Evolutionary conservation across 2,888 invertebrate genomes (phyloP), one percentile per base, ranked within the genome.

Genomic region (Patella depressa): DNA sequence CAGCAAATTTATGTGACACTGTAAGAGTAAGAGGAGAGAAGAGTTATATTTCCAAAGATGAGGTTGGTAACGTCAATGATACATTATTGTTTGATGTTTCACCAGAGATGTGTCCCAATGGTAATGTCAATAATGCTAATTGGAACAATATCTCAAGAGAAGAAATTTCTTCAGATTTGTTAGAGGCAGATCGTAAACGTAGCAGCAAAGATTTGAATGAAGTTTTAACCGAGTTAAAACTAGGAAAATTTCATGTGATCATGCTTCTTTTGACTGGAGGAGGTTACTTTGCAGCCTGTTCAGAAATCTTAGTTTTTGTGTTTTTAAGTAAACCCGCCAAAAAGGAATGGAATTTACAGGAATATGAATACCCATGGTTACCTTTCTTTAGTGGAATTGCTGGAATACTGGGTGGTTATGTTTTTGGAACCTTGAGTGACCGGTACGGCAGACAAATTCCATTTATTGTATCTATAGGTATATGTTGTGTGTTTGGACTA

Each of bases 231-330:
- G 71, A 79, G 14, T 65, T 88, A 2, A 85, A 85, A 79, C 85
- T 89, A 73, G 89, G 89, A 55, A 74, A 71, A 55, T 88, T 88
- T 77, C 88, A 89, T 15, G 79, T 84, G 34, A 83, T 85, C 77
- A 85, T 89, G 84, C 53, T 89, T 65, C 59, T 83, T 9, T 76
- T 88, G 19, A 82, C 85, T 24, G 87, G 88, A 17, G 85, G 86
- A 55, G 87, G 87, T 9, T 89, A 89, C 75, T 88, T 88, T 76
- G 85, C 88, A 29, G 86, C 85, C 2, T 89, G 89, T 78, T 80
- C 87, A n/a, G 86, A 88, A 76, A 84, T 89, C 79, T 83, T 89
- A 82, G 79, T 87, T 7, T 84, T 88, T 72, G 84, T 89, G 9
- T 89, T 87, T 77, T 81, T 89, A 0, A 88, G 87, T 77, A 74